Conservation (phyloP, 2,888 invertebrate species). For the Zaprionus lineosus region DNA sequence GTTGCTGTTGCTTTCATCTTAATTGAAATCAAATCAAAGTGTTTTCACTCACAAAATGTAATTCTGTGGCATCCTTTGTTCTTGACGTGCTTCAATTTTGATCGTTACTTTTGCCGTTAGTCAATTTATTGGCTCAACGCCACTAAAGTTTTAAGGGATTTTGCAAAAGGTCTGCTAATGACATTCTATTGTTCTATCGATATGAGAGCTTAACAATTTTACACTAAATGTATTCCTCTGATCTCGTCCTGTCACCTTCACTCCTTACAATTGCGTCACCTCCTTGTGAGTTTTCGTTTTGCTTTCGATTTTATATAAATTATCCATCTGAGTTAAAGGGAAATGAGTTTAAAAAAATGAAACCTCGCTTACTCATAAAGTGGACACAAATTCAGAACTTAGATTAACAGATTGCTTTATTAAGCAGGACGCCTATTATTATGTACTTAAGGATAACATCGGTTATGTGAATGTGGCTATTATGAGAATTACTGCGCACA, state of each 20-base stretch:
- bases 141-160: slow-evolving; percentile 17
- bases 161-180: slow-evolving; percentile 50
- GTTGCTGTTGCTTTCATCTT: slow-evolving; percentile 63
- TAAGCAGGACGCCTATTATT: neutral
- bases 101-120: slow-evolving; percentile 15
- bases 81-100: slow-evolving; percentile 6
- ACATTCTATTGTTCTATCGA: slow-evolving; percentile 63
- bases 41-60: slow-evolving; percentile 66
- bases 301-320: no score
- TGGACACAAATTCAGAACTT: neutral
- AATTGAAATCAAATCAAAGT: slow-evolving; percentile 79
- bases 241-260: no score
- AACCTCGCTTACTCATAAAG: slow-evolving; percentile 13
- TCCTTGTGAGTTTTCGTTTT: slow-evolving; percentile 17
- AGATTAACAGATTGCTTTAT: neutral
- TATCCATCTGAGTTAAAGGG: slow-evolving; percentile 1
- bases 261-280: no score
- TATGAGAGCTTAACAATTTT: slow-evolving; percentile 49
- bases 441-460: neutral
- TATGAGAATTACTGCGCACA: neutral
- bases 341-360: no score
- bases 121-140: slow-evolving; percentile 29
- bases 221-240: slow-evolving; percentile 66
- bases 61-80: slow-evolving; percentile 61
- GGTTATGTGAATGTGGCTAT: no score